Evolutionary conservation across 2,113 vertebrate genomes (phyloP).

Genomic region (Zosterops pallidus): DNA sequence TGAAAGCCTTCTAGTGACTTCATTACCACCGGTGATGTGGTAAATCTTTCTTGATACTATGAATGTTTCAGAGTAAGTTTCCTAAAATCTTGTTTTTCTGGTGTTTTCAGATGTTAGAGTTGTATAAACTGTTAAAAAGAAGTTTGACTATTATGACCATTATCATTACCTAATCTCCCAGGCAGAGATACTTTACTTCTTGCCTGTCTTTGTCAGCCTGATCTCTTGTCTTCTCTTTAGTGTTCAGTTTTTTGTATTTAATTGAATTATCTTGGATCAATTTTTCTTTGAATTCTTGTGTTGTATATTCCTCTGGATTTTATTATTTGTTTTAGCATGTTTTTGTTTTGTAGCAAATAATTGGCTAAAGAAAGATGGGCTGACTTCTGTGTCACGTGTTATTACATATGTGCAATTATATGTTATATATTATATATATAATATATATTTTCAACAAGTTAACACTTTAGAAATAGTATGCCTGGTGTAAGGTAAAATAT

Average conservation of each 20-base stretch:
- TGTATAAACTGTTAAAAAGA: neutral
- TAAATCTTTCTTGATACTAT: neutral
- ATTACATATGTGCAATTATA: neutral
- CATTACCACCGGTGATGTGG: neutral
- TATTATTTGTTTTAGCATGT: neutral
- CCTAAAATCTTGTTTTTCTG: neutral
- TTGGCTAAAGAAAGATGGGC: neutral
- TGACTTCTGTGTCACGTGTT: neutral
- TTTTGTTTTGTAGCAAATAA: neutral
- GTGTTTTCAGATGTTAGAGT: neutral
- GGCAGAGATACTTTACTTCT: neutral
- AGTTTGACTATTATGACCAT: neutral
- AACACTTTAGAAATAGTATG: neutral
- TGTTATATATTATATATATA: neutral
- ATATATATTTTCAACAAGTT: neutral
- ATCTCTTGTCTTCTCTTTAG: neutral
- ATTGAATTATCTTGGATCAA: neutral
- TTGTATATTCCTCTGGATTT: neutral
- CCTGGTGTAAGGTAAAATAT: neutral
- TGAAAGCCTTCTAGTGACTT: neutral
- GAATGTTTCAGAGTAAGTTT: neutral
- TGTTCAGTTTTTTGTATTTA: neutral
- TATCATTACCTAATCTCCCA: neutral
- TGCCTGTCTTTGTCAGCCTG: neutral
- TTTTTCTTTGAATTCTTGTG: neutral